Conservation (phyloP, 2,113 vertebrate genomes). For the Oenanthe melanoleuca region DNA sequence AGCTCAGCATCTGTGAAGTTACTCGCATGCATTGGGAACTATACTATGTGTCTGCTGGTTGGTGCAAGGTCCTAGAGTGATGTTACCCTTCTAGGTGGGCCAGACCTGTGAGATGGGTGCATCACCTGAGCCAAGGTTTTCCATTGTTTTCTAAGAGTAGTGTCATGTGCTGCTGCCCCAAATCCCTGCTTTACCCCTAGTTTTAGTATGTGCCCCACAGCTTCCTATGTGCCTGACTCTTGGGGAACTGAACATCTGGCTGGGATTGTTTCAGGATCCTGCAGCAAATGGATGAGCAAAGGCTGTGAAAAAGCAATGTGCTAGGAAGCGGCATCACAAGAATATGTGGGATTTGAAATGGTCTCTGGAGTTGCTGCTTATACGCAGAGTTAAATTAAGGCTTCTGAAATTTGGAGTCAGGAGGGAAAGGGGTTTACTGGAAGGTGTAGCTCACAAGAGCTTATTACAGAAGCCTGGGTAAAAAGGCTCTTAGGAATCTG, state of each 20-base stretch:
- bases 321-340: fast-evolving
- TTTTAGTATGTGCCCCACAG: neutral
- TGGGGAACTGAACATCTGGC: neutral
- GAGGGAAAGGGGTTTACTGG: neutral
- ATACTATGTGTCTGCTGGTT: neutral
- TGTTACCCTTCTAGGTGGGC: fast-evolving
- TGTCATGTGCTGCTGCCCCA: neutral
- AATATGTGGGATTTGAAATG: neutral
- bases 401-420: neutral
- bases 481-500: constrained; percentile 11
- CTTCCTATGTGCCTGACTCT: neutral
- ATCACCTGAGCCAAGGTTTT: neutral
- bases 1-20: neutral
- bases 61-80: neutral
- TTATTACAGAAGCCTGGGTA: neutral
- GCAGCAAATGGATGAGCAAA: neutral
- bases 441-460: constrained; percentile 3
- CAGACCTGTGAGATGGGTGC: neutral
- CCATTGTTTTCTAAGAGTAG: neutral
- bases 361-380: constrained; percentile 31
- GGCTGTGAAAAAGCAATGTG: neutral
- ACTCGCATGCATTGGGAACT: neutral
- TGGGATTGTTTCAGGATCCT: neutral
- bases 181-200: neutral
- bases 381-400: constrained; percentile 2